Evolutionary conservation across 2,888 invertebrate species (phyloP), one percentile per base, ranked within the genome.

Genomic region (Allophyes oxyacanthae): DNA sequence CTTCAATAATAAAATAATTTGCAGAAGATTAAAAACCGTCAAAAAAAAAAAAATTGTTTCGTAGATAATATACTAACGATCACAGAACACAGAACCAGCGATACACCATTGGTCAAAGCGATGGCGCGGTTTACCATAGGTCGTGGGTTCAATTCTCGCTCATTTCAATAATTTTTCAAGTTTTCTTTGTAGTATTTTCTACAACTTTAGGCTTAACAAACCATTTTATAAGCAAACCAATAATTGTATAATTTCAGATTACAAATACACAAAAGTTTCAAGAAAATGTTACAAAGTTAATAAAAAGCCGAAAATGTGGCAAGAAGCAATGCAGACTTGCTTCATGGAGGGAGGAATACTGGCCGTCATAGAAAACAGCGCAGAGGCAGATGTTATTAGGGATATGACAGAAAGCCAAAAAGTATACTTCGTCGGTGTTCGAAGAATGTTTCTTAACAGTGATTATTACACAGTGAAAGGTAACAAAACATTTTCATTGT

Each of bases 211-310:
- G 1, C 6, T 1, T 28, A 28, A 1, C 28, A 5, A 5, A 25
- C 25, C n/a, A n/a, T 25, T 25, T 25, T 25, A 25, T 25, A 6
- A 28, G 28, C 28, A 28, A 28, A 28, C 2, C 28, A 8, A 6
- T 8, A 6, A 8, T 28, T 7, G 0, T 13, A 20, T 20, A 6
- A 15, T 72, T 73, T 26, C 63, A 79, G 80, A 34, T 14, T 79
- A 80, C 36, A 74, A 75, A 61, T 66, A 64, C 28, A 11, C 51
- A 4, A 62, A 65, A 6, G 10, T 38, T 5, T 41, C 36, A 14
- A 71, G 43, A 14, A 81, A 77, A 68, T 82, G 81, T 52, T 81
- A 77, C 44, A 81, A 81, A 57, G 14, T 81, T 0, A 75, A 81
- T 30, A 66, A 57, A 7, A 63, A 58, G n/a, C 56, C 15, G 0